phyloP scores from a whole-genome alignment of 1,140 invertebrate species.

The Nixonia krombeini region DNA sequence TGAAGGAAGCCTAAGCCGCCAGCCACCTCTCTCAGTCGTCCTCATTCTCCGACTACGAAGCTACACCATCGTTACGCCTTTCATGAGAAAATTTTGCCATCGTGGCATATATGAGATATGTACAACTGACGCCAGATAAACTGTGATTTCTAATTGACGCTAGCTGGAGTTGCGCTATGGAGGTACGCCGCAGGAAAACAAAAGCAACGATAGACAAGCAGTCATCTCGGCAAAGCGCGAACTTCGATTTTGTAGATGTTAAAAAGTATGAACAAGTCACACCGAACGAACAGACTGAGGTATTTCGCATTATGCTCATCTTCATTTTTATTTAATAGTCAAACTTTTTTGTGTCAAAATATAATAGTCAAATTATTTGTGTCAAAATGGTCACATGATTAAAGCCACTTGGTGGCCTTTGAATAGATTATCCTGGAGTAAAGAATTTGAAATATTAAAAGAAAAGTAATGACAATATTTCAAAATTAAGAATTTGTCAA shows the following conservation, averaged over 20 bases:
- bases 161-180: slow-evolving; percentile 47
- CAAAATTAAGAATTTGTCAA: too few species aligned
- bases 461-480: too few species aligned
- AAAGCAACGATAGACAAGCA: slow-evolving; percentile 33
- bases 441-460: too few species aligned
- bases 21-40: too few species aligned
- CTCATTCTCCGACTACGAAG: too few species aligned
- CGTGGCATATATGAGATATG: not conserved
- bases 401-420: too few species aligned
- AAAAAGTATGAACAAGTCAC: not conserved
- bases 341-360: too few species aligned
- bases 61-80: not conserved
- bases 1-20: too few species aligned
- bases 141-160: not conserved
- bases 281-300: too few species aligned
- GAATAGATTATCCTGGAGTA: too few species aligned
- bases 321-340: not conserved
- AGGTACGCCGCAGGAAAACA: slow-evolving; percentile 58
- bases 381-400: too few species aligned
- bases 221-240: slow-evolving; percentile 22
- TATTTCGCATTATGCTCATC: not conserved
- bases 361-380: too few species aligned
- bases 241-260: slow-evolving; percentile 35
- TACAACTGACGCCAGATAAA: not conserved
- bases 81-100: slow-evolving; percentile 5